Evolutionary conservation across 2,797 vertebrate species (phyloP), one percentile per base, ranked within the genome.

Genomic region (Neosilurus mollespiculum): DNA sequence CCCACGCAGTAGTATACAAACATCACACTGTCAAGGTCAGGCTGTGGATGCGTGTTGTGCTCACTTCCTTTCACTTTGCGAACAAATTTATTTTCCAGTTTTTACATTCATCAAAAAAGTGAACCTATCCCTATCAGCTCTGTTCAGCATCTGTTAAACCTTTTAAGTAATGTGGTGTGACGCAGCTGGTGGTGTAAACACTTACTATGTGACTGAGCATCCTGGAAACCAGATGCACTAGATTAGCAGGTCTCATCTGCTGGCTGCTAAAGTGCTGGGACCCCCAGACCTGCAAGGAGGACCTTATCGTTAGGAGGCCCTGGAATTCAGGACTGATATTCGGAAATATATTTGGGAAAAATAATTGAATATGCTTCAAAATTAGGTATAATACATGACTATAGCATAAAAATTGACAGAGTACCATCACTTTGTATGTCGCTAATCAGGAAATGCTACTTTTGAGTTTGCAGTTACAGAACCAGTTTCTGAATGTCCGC

Each of bases 211-310:
- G 3, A 16, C 3, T 3, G 20, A 65, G 18, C 18, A 9, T 71
- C 71, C 71, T 30, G 26, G 62, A 84, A 87, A 86, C 82, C 69
- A 80, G 84, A 61, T 72, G 62, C 59, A 54, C 87, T 61, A 51
- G 87, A 76, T 80, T 10, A 82, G 82, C 82, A 64, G 16, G 84
- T 84, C 69, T 20, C 3, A 34, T 18, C 18, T 11, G 30, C 49
- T 43, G 30, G 4, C 51, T 49, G 6, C 54, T 62, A 12, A 65
- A n/a, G 20, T 54, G 18, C 9, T 59, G 76, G 7, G n/a, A 49
- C 22, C 22, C 62, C 1, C 4, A 72, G 15, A 9, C 9, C 22
- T 56, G 22, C 22, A 73, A 20, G 30, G 22, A 43, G 49, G 9
- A 64, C 22, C 6, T 16, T 49, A 43, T 66, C 0, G 12, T 30